phyloP scores from a whole-genome alignment of 2,797 vertebrate species.

The Steatocranus sp. region DNA sequence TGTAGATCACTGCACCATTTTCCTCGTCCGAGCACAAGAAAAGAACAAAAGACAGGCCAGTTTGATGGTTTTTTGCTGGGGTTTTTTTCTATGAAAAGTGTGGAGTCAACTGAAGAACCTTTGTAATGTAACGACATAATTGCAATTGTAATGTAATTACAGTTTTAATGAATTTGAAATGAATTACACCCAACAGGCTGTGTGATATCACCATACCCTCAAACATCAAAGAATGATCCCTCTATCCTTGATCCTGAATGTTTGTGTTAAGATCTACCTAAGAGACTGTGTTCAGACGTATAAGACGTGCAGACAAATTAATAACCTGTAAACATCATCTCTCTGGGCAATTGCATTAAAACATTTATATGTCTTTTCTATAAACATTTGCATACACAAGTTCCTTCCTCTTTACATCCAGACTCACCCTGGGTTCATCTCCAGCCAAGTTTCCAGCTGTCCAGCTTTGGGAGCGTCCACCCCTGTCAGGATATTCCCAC shows the following conservation, averaged over 20 bases:
- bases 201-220: neutral
- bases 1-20: neutral
- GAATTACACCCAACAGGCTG: neutral
- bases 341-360: neutral
- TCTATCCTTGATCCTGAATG: neutral
- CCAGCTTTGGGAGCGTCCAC: conserved; percentile 90
- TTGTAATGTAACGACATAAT: neutral
- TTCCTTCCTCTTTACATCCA: neutral
- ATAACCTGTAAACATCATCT: neutral
- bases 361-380: neutral
- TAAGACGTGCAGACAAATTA: neutral
- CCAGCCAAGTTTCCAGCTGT: conserved; percentile 94
- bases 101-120: neutral
- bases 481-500: conserved; percentile 92
- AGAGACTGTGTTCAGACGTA: neutral
- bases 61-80: neutral
- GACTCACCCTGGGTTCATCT: conserved; percentile 94
- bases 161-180: neutral
- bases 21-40: neutral
- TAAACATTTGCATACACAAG: neutral
- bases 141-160: neutral
- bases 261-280: neutral
- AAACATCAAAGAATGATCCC: neutral
- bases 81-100: accelerated
- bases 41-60: neutral